Conservation (phyloP, 2,797 vertebrate species). For the Anguilla pacifica region DNA sequence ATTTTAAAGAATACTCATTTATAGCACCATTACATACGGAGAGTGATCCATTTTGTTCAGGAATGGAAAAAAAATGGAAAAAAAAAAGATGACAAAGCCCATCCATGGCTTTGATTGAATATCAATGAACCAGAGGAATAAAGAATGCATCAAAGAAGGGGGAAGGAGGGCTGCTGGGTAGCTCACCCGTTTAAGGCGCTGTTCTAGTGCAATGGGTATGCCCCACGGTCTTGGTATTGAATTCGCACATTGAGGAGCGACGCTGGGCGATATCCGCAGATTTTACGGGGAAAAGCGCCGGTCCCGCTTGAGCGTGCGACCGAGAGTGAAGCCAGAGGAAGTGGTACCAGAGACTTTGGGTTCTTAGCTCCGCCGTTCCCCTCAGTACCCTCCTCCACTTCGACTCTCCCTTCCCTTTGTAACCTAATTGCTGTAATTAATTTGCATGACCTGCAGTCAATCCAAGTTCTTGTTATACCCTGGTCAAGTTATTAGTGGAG, state of each 20-base stretch:
- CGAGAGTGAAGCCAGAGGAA: conserved; percentile 18
- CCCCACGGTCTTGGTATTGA: not conserved
- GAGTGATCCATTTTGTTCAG: not conserved
- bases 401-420: conserved; percentile 41
- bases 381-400: conserved; percentile 35
- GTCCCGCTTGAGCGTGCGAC: not conserved
- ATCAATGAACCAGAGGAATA: not conserved
- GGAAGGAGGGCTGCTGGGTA: not conserved
- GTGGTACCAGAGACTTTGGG: conserved; percentile 22
- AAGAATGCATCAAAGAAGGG: not conserved
- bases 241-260: not conserved
- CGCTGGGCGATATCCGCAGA: not conserved
- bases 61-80: not conserved
- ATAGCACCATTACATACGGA: not conserved
- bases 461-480: conserved; percentile 56
- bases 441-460: conserved; percentile 61
- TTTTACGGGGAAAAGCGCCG: not conserved
- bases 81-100: not conserved
- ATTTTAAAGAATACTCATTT: not conserved
- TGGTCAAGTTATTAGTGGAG: conserved; percentile 60
- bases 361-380: not conserved
- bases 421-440: conserved; percentile 62
- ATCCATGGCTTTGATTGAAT: not conserved
- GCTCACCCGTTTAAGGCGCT: not conserved
- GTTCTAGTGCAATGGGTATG: not conserved